A percentile compares a stretch with the other conserved stretches of the same genome.
phyloP scores from a whole-genome alignment of 2,113 vertebrate genomes.

The Procavia capensis region DNA sequence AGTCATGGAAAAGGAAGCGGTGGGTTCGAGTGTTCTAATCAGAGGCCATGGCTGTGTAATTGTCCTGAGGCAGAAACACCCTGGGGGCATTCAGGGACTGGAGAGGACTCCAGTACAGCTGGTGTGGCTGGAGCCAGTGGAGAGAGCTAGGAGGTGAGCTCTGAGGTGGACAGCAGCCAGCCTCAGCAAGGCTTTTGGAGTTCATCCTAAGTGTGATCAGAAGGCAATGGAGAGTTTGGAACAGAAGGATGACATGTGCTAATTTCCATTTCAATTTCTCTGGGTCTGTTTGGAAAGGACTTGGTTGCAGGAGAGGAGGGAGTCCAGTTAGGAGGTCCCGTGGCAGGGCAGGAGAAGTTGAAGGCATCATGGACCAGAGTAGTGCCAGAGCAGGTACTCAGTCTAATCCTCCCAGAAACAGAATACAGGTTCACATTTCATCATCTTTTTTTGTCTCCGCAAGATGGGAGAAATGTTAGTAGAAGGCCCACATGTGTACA shows the following conservation, averaged over 20 bases:
- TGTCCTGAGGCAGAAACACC: not conserved
- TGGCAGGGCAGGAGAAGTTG: accelerated
- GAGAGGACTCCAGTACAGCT: not conserved
- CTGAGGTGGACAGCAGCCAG: not conserved
- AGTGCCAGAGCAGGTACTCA: too few species aligned
- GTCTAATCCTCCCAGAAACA: not conserved
- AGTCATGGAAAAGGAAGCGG: not conserved
- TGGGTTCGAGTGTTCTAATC: not conserved
- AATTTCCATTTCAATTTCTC: not conserved
- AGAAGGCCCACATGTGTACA: not conserved
- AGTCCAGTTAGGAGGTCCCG: not conserved
- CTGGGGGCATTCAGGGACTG: not conserved
- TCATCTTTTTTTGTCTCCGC: not conserved
- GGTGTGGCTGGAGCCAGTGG: not conserved
- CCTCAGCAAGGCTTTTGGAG: not conserved
- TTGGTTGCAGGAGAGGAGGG: not conserved
- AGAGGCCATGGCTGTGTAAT: not conserved
- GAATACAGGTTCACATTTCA: not conserved
- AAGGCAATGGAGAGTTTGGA: not conserved
- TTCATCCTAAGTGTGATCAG: not conserved
- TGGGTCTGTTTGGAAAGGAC: not conserved
- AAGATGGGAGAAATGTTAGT: not conserved
- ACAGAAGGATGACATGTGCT: not conserved
- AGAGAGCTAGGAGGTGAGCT: not conserved
- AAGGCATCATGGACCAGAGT: not conserved